Percentiles rank a stretch among this genome's conserved stretches.
Conservation (phyloP, 2,797 vertebrate species). For the Arrhamphus sclerolepis region DNA sequence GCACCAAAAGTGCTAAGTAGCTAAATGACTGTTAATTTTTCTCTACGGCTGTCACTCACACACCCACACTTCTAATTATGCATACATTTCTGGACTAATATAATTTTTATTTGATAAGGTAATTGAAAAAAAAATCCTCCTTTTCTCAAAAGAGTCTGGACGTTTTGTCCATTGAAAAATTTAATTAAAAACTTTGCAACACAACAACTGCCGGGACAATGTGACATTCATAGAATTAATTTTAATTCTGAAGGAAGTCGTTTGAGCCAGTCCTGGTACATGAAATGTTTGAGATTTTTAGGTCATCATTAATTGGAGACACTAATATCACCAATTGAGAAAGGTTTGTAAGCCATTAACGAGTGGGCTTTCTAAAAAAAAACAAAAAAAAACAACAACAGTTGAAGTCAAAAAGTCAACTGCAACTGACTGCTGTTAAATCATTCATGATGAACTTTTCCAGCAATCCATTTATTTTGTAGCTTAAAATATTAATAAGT, state of each 20-base stretch:
- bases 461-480: slow-evolving; percentile 12
- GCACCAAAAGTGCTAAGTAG: too few relatives aligned
- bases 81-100: too few relatives aligned
- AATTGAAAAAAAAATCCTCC: too few relatives aligned
- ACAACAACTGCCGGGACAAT: too few relatives aligned
- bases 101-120: too few relatives aligned
- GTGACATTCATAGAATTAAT: too few relatives aligned
- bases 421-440: too few relatives aligned
- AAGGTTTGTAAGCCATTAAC: slow-evolving; percentile 1
- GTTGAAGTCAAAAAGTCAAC: neutral
- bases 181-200: too few relatives aligned
- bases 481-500: slow-evolving; percentile 11
- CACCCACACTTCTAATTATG: too few relatives aligned
- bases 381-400: neutral
- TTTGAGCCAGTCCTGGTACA: neutral
- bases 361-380: neutral
- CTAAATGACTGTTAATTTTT: too few relatives aligned
- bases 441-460: slow-evolving; percentile 1
- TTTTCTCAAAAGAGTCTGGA: too few relatives aligned
- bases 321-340: slow-evolving; percentile 3
- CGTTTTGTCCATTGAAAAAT: too few relatives aligned
- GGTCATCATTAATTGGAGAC: neutral
- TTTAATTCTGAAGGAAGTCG: neutral
- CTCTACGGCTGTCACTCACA: neutral
- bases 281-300: neutral